Percentiles rank a stretch among this genome's conserved stretches.
Conservation (phyloP, 2,888 invertebrate species). For the Cotesia congregata region DNA sequence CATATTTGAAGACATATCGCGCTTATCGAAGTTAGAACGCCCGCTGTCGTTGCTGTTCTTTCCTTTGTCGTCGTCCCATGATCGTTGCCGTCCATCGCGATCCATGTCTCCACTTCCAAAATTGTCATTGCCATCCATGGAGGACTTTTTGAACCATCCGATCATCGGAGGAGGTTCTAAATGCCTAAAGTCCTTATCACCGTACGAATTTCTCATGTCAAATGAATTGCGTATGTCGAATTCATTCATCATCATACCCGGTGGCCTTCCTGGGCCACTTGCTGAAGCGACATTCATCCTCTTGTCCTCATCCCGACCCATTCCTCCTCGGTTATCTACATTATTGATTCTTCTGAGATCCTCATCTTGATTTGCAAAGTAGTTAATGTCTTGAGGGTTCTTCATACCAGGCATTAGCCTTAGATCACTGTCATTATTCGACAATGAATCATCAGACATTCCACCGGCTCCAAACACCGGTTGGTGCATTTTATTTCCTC, state of each 20-base stretch:
- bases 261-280: constrained; percentile 58
- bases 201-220: constrained; percentile 48
- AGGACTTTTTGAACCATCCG: constrained; percentile 39
- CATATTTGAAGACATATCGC: constrained; percentile 55
- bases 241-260: constrained; percentile 50
- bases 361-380: constrained; percentile 55
- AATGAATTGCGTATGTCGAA: constrained; percentile 56
- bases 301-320: constrained; percentile 58
- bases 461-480: constrained; percentile 60
- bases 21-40: constrained; percentile 58
- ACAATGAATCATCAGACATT: constrained; percentile 58
- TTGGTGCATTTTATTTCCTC: constrained; percentile 60
- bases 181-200: constrained; percentile 61
- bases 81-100: constrained; percentile 51
- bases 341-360: constrained; percentile 55
- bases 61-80: constrained; percentile 60
- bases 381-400: constrained; percentile 50
- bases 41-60: constrained; percentile 51
- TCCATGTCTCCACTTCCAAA: constrained; percentile 40
- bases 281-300: constrained; percentile 54
- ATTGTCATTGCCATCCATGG: constrained; percentile 41
- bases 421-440: constrained; percentile 61
- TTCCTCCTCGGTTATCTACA: constrained; percentile 46
- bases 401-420: constrained; percentile 52
- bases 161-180: constrained; percentile 37